A percentile compares a stretch with the other conserved stretches of the same genome.
phyloP scores from a whole-genome alignment of 2,797 vertebrate species.

The Myripristis jacobus region DNA sequence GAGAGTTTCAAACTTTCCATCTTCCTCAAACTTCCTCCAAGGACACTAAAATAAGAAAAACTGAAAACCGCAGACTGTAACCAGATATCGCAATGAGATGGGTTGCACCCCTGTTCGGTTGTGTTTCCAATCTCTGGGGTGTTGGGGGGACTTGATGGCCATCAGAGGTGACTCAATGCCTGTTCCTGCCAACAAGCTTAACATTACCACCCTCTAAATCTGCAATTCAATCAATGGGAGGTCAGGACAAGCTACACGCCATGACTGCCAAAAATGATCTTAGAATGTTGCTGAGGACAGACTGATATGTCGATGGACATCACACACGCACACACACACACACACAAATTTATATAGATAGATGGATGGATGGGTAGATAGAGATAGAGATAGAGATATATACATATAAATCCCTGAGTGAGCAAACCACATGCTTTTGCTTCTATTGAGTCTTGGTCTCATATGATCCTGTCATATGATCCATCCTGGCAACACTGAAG shows the following conservation, averaged over 20 bases:
- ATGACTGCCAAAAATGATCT: constrained; percentile 17
- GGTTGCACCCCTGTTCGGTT: constrained; percentile 21
- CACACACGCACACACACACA: neutral
- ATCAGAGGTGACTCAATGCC: constrained; percentile 51
- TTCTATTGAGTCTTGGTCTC: neutral
- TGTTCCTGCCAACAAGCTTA: constrained; percentile 53
- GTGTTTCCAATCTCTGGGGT: constrained; percentile 42
- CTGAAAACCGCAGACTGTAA: constrained; percentile 54
- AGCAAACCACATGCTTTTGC: neutral
- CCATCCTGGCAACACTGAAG: neutral
- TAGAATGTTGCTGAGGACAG: constrained; percentile 17
- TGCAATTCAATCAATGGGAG: constrained; percentile 43
- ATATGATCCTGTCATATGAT: neutral
- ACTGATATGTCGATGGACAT: neutral
- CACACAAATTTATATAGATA: too few relatives aligned
- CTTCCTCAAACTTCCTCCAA: constrained; percentile 42
- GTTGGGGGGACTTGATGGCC: constrained; percentile 46
- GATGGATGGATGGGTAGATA: too few relatives aligned
- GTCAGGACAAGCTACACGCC: constrained; percentile 27
- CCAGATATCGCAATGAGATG: constrained; percentile 43
- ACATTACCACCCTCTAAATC: constrained; percentile 53
- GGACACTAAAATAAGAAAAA: constrained; percentile 34
- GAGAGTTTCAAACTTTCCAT: constrained; percentile 30
- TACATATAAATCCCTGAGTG: neutral
- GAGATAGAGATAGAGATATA: neutral